Base-by-base conservation (phyloP, 2,888 invertebrate species). In the Cordylochernes scorpioides region DNA sequence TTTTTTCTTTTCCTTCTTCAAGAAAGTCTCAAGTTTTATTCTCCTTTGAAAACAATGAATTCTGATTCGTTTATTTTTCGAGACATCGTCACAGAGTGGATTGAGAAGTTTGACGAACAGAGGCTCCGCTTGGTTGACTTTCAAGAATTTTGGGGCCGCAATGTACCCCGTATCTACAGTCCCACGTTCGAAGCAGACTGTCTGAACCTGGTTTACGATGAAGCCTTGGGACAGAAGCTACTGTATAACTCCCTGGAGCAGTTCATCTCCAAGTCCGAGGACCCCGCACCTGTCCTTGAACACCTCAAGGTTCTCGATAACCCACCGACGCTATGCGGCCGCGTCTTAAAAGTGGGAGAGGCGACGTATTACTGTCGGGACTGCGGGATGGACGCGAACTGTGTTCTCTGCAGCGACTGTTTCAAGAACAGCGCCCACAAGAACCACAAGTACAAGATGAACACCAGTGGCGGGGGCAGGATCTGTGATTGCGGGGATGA, bases 281-380 rank as follows among this genome's bases (percentile, higher is more conserved):
- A 69, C 15, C 55, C 59, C 21, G 61, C 61, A 24, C 18, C 35
- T 18, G 62, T 67, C 1, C 51, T 71, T 17, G 60, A 63, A 33
- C 40, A 45, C 44, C 42, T 59, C 12, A 53, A 53, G 35, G 48
- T 48, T 28, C 46, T 50, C 42, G 71, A 73, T 41, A 66, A 65
- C 39, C 68, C 73, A 6, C 67, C 73, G 5, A 68, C 75, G 9
- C 67, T 91, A 0, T 97, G 97, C 54, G 91, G 91, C 1, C 64
- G 71, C 45, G 86, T 91, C 16, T 94, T 97, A 56, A 86, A 84
- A 55, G 68, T 69, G 49, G 91, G 94, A 9, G 97, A 97, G 51
- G 88, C 94, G 3, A 91, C 88, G 0, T 97, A 97, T 54, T 80
- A 80, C 44, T 97, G 97, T 53, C 63, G 91, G 32, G 91, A 94